phyloP scores from a whole-genome alignment of 1,140 invertebrate species.

The Drosophila busckii region DNA sequence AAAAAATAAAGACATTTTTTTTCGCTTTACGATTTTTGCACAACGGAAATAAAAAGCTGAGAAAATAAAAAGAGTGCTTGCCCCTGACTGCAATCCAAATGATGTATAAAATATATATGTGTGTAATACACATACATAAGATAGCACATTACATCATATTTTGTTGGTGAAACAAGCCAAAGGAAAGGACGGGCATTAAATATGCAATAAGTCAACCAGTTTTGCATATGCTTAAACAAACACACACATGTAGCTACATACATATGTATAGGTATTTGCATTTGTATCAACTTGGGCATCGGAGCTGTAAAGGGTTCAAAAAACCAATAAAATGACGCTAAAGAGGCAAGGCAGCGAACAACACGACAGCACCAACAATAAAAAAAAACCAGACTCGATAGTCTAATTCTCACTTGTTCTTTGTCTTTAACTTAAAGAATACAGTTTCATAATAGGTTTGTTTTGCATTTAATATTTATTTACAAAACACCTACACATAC shows the following conservation, averaged over 20 bases:
- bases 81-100: constrained; percentile 36
- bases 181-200: constrained; percentile 44
- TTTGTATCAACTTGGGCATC: background rate
- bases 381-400: constrained; percentile 31
- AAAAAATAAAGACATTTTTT: constrained; percentile 34
- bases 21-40: constrained; percentile 24
- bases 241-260: background rate
- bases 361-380: constrained; percentile 12
- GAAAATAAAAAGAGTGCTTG: constrained; percentile 7
- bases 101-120: constrained; percentile 24
- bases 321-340: constrained; percentile 51
- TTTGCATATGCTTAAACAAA: constrained; percentile 50
- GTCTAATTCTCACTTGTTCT: constrained; percentile 16
- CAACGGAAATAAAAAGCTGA: constrained; percentile 52
- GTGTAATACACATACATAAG: constrained; percentile 6
- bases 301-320: constrained; percentile 44
- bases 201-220: constrained; percentile 43
- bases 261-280: too few species aligned
- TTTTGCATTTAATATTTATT: constrained; percentile 18
- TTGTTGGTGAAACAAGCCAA: constrained; percentile 34
- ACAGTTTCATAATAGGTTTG: background rate
- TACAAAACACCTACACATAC: too few species aligned
- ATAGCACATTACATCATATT: constrained; percentile 56
- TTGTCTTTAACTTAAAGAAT: constrained; percentile 5
- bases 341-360: constrained; percentile 10